Conservation (phyloP, 2,888 invertebrate species). For the Dolichopus griseipennis region DNA sequence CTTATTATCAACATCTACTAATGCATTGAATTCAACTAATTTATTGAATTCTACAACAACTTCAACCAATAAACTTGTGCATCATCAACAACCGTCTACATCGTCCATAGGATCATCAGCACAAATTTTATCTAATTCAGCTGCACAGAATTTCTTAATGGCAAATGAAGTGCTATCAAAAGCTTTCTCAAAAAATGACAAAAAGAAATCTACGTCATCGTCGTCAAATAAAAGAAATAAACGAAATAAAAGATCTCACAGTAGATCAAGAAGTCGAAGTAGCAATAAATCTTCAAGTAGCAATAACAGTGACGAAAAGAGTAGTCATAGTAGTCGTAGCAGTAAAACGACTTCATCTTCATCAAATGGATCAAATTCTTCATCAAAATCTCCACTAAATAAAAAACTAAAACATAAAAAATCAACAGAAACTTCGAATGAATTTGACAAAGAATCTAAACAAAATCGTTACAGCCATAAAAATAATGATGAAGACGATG, state of each 20-base stretch:
- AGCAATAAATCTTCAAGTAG: not conserved
- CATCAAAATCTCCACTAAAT: conserved; percentile 13
- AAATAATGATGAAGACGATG: not conserved
- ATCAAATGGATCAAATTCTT: conserved; percentile 16
- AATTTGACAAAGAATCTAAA: not conserved
- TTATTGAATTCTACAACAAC: not conserved
- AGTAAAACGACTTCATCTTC: conserved; percentile 13
- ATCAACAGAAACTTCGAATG: not conserved
- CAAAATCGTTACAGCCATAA: not conserved
- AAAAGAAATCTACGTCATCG: not conserved
- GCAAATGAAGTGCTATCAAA: not conserved
- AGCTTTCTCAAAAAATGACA: conserved; percentile 6
- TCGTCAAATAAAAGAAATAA: not conserved
- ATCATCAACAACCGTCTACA: not conserved
- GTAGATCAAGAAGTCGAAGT: not conserved
- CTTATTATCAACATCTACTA: conserved; percentile 13
- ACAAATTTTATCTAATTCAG: not conserved
- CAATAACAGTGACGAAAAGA: not conserved
- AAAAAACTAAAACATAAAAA: not conserved
- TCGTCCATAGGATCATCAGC: not conserved
- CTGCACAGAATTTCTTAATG: conserved; percentile 9
- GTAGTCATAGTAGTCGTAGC: not conserved
- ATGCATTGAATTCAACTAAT: conserved; percentile 12
- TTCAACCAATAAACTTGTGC: not conserved
- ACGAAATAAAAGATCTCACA: not conserved